phyloP scores from a whole-genome alignment of 2,888 invertebrate genomes.

The Athripsodes cinereus region DNA sequence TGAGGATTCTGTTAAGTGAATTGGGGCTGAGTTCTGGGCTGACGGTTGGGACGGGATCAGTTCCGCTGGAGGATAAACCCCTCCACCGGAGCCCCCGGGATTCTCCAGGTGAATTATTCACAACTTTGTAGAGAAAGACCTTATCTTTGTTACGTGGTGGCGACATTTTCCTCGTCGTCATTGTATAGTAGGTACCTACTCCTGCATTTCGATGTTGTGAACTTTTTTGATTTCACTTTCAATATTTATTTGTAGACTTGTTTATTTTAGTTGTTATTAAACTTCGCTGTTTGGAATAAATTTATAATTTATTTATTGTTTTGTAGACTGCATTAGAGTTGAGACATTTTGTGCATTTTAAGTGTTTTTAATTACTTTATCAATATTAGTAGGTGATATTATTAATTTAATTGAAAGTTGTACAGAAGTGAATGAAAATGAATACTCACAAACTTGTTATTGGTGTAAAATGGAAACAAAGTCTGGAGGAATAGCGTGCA shows the following conservation, averaged over 20 bases:
- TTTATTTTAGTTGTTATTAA: background rate
- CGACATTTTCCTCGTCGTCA: too few species aligned
- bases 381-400: background rate
- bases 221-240: background rate
- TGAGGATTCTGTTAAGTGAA: slow-evolving; percentile 54
- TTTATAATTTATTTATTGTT: background rate
- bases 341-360: too few species aligned
- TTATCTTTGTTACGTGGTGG: background rate
- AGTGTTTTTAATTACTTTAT: background rate
- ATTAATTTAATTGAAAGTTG: background rate
- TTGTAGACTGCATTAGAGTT: too few species aligned
- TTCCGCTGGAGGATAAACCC: slow-evolving; percentile 48
- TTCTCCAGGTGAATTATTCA: slow-evolving; percentile 23
- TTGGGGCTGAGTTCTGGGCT: slow-evolving; percentile 46
- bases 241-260: background rate
- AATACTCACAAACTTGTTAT: background rate
- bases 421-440: background rate
- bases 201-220: slow-evolving; percentile 7
- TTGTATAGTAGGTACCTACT: background rate
- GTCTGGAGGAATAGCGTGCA: slow-evolving; percentile 16
- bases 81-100: slow-evolving; percentile 40
- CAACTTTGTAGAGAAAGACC: background rate
- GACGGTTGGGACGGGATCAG: slow-evolving; percentile 48
- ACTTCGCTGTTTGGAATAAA: background rate
- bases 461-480: slow-evolving; percentile 18